Conservation (phyloP, 2,797 vertebrate genomes). For the Prionace glauca region DNA sequence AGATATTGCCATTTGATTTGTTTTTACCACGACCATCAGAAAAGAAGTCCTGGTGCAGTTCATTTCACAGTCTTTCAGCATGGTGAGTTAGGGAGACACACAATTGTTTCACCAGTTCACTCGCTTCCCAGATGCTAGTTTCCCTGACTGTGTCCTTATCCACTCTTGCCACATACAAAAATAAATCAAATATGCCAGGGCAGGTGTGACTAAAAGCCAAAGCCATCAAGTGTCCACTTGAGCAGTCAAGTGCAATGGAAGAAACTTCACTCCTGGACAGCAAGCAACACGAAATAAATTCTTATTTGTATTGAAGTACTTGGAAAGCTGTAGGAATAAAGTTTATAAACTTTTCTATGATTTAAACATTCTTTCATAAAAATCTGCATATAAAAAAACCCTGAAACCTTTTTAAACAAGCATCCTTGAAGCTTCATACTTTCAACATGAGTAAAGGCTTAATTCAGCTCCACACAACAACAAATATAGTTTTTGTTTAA, state of each 20-base stretch:
- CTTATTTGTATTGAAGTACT: not conserved
- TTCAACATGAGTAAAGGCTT: not conserved
- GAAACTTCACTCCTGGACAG: not conserved
- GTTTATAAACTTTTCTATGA: not conserved
- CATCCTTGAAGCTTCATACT: not conserved
- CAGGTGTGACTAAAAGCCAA: not conserved
- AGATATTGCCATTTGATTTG: too few species aligned
- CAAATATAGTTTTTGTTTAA: not conserved
- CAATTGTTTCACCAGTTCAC: not conserved
- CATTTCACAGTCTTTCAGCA: not conserved
- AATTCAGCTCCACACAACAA: not conserved
- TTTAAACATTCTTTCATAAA: not conserved
- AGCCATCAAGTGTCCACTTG: not conserved
- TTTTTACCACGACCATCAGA: not conserved
- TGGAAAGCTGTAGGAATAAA: not conserved
- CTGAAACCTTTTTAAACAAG: not conserved
- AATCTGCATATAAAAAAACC: not conserved
- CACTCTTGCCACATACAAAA: not conserved
- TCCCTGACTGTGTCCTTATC: not conserved
- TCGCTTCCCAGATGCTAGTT: not conserved
- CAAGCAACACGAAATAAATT: not conserved
- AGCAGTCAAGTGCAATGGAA: not conserved
- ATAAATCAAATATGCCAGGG: not conserved
- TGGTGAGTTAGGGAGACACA: not conserved
- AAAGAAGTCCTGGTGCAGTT: not conserved